phyloP scores from a whole-genome alignment of 2,113 vertebrate species.

The Pluvialis apricaria region DNA sequence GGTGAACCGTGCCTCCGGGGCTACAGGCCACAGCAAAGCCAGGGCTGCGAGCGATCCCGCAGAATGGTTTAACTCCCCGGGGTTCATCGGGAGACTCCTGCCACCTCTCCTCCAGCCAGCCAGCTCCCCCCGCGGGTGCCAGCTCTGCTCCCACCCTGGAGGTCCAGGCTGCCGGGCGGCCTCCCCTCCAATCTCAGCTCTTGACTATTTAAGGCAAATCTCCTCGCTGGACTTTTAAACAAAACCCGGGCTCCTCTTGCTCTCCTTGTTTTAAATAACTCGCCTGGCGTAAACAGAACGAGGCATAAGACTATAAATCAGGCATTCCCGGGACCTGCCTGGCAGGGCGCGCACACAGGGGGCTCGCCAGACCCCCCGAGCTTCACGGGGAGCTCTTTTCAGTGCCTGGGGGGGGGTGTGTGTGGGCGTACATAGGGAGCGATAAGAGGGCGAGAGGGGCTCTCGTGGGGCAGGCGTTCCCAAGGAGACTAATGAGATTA shows the following conservation, averaged over 20 bases:
- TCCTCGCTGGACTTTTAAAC: conserved; percentile 65
- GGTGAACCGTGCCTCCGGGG: fast-evolving
- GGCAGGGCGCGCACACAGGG: not conserved
- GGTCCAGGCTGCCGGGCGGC: not conserved
- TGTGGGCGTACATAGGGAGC: fast-evolving
- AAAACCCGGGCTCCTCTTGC: conserved; percentile 59
- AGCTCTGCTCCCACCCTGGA: not conserved
- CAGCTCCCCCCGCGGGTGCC: not conserved
- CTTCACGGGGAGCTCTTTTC: not conserved
- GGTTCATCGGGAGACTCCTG: not conserved
- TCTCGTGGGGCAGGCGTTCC: not conserved
- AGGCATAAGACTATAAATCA: conserved; percentile 67
- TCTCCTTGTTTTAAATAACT: conserved; percentile 68
- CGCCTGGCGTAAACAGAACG: conserved; percentile 61
- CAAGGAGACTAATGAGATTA: not conserved
- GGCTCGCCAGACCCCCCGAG: not conserved
- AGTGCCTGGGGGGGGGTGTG: not conserved
- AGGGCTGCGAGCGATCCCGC: fast-evolving
- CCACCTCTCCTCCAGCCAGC: not conserved
- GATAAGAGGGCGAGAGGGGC: not conserved
- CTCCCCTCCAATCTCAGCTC: conserved; percentile 37
- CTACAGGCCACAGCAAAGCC: fast-evolving
- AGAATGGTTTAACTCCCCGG: not conserved
- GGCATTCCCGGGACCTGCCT: conserved; percentile 24
- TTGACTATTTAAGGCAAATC: conserved; percentile 78